Evolutionary conservation across 2,113 vertebrate genomes (phyloP), one percentile per base, ranked within the genome.

Genomic region (Collichthys lucidus): DNA sequence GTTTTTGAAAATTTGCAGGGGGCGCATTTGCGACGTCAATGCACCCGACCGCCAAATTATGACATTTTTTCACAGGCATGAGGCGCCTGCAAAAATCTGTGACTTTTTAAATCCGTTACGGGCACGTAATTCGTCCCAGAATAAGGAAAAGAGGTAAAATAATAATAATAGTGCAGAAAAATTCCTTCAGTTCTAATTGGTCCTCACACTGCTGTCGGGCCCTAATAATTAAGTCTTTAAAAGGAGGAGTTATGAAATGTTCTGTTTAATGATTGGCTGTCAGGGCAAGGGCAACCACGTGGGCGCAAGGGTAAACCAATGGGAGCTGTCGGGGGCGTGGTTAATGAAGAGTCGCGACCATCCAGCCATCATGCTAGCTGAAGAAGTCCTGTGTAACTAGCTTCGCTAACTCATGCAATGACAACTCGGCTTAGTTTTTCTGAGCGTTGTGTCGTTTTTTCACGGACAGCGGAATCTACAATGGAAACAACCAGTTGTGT

Each of bases 351-450:
- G 22, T 59, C 66, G 83, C 74, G 70, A 35, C 68, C 75, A 71
- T 46, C 77, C 29, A 80, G 80, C 79, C 77, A 73, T 76, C 85
- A 86, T 86, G 91, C 81, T 93, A 93, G 79, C 79, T 9, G 73
- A 69, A 57, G 60, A 63, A 82, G 74, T 87, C 66, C 35, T 2
- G 68, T 83, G 26, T 74, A 65, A 87, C 61, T 68, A 78, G 84
- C 77, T 61, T 74, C 69, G 72, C 67, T 78, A 90, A 80, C 82
- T 75, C 53, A 64, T 74, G 56, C 22, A 52, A 26, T 60, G 57
- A 63, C 26, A 65, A 10, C 11, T 35, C n/a, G 60, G 50, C 3
- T 17, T 14, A 0, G 26, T 61, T 7, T 63, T 44, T 52, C 20
- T 17, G 4, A 22, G 6, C 17, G 16, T 40, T 4, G 4, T 15